Evolutionary conservation across 2,888 invertebrate species (phyloP).

Genomic region (Lysandra bellargus): DNA sequence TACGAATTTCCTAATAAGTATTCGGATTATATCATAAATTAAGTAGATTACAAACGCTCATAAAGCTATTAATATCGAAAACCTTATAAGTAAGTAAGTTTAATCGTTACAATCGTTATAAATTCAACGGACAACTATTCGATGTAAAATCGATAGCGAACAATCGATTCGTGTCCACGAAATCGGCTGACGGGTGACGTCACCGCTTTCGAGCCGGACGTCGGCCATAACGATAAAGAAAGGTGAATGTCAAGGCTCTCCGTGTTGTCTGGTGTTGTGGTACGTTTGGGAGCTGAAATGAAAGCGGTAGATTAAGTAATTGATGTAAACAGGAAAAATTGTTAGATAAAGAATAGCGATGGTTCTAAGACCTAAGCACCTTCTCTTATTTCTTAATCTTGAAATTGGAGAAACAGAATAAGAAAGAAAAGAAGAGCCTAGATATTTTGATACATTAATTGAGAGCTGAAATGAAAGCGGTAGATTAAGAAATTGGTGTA

Average conservation of each 20-base stretch:
- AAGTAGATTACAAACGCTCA: too few species aligned
- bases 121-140: background rate
- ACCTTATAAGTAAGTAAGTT: too few species aligned
- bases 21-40: too few species aligned
- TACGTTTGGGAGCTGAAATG: constrained; percentile 16
- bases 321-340: background rate
- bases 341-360: background rate
- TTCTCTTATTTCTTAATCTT: too few species aligned
- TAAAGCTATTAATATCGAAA: too few species aligned
- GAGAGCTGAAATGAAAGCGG: constrained; percentile 22
- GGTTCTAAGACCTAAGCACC: too few species aligned
- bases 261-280: constrained; percentile 42
- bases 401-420: too few species aligned
- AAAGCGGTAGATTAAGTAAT: constrained; percentile 10
- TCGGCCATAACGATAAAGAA: constrained; percentile 56
- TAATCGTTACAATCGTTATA: background rate
- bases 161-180: constrained; percentile 42
- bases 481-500: background rate
- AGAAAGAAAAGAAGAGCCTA: too few species aligned
- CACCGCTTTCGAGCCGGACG: constrained; percentile 70
- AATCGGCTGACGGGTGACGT: constrained; percentile 50
- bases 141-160: background rate
- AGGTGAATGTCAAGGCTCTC: constrained; percentile 72
- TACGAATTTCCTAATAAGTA: too few species aligned
- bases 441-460: background rate